Conservation (phyloP, 2,797 vertebrate genomes). For the Falco columbarius region DNA sequence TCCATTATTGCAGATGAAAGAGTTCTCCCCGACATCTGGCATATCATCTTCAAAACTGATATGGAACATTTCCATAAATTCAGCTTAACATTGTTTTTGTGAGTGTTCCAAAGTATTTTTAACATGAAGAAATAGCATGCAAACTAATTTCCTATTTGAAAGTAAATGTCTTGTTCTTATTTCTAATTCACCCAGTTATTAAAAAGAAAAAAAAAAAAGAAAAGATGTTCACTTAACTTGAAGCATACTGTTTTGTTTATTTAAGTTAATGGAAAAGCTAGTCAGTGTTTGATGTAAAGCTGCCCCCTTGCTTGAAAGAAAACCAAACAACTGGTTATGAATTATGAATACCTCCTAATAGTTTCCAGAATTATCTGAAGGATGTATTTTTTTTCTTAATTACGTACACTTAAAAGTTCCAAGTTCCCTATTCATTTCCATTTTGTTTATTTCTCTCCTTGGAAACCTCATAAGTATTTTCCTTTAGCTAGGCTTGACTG, state of each 20-base stretch:
- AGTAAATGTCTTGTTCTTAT: constrained; percentile 66
- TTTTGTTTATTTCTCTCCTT: constrained; percentile 71
- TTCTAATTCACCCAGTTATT: constrained; percentile 59
- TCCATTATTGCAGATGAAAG: constrained; percentile 75
- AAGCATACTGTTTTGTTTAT: constrained; percentile 61
- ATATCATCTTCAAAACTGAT: constrained; percentile 70
- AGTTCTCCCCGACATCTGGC: constrained; percentile 61
- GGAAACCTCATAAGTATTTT: constrained; percentile 63
- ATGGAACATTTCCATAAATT: constrained; percentile 61
- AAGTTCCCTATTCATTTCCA: constrained; percentile 60
- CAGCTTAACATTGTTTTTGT: constrained; percentile 66
- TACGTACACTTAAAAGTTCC: constrained; percentile 62
- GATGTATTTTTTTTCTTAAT: constrained; percentile 66
- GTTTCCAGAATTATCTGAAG: constrained; percentile 71
- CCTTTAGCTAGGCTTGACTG: constrained; percentile 54
- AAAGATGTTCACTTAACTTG: constrained; percentile 40
- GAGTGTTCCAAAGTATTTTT: constrained; percentile 69
- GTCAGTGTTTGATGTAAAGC: constrained; percentile 58
- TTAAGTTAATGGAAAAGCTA: constrained; percentile 66
- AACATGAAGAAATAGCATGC: constrained; percentile 64
- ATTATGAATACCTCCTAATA: constrained; percentile 62
- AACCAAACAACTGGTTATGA: constrained; percentile 65
- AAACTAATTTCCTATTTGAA: constrained; percentile 67
- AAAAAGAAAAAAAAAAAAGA: constrained; percentile 20
- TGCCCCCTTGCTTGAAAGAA: constrained; percentile 64